Percentiles rank a stretch among this genome's conserved stretches.
These are phyloP conservation scores for Drosophila robusta DNA, from an alignment of 2,888 invertebrate genomes.

Conservation along the genomic window DNA sequence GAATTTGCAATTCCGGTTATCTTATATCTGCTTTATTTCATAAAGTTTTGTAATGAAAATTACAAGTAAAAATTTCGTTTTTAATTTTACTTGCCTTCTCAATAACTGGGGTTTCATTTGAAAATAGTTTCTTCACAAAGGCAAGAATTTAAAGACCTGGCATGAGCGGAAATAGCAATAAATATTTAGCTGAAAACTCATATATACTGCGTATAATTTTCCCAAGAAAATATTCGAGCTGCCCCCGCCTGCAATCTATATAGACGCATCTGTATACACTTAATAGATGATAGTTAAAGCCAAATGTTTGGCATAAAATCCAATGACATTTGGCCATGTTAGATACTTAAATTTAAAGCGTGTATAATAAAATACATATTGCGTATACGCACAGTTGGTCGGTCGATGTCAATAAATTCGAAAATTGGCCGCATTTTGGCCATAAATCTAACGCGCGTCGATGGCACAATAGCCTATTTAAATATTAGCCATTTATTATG, in stretches of 20 bases:
- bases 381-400: conserved; percentile 48
- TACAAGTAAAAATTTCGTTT: too few species aligned
- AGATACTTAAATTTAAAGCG: background rate
- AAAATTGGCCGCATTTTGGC: conserved; percentile 49
- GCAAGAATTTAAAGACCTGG: too few species aligned
- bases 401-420: conserved; percentile 52
- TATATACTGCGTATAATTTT: background rate
- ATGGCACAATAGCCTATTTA: conserved; percentile 39
- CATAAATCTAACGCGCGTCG: conserved; percentile 62
- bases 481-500: conserved; percentile 38
- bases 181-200: too few species aligned
- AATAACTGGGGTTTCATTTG: too few species aligned
- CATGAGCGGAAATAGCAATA: too few species aligned
- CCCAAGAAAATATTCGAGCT: background rate
- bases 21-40: too few species aligned
- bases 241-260: background rate
- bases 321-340: conserved; percentile 10
- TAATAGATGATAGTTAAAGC: conserved; percentile 3
- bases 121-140: too few species aligned
- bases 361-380: conserved; percentile 11
- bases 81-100: too few species aligned
- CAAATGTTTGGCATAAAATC: conserved; percentile 17
- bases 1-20: too few species aligned
- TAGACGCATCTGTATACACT: background rate
- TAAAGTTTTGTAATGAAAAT: too few species aligned